Conservation (phyloP, 2,888 invertebrate species). For the Archaeoteleia sp. region DNA sequence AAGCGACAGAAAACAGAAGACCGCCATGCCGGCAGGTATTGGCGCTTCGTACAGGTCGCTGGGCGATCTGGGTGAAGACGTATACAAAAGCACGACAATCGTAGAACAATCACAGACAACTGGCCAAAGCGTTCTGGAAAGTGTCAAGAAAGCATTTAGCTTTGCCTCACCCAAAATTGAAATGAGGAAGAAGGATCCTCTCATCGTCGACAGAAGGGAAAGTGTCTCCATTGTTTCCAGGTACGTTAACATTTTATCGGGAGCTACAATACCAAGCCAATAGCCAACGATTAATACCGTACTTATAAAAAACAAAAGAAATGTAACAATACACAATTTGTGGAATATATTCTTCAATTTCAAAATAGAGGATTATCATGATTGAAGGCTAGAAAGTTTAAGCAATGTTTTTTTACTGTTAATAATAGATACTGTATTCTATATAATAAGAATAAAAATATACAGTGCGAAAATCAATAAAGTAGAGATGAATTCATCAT, state of each 20-base stretch:
- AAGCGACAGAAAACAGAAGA: slow-evolving; percentile 27
- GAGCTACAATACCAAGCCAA: slow-evolving; percentile 9
- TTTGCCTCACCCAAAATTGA: slow-evolving; percentile 75
- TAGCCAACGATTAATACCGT: too few relatives aligned
- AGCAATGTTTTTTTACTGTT: too few relatives aligned
- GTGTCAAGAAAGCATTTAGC: slow-evolving; percentile 79
- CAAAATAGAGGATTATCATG: too few relatives aligned
- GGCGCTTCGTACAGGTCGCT: slow-evolving; percentile 81
- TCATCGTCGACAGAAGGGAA: slow-evolving; percentile 72
- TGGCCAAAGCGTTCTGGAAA: slow-evolving; percentile 77
- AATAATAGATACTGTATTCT: too few relatives aligned
- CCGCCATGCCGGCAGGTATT: slow-evolving; percentile 80
- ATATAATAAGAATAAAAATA: too few relatives aligned
- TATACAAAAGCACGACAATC: slow-evolving; percentile 80
- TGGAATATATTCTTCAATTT: too few relatives aligned
- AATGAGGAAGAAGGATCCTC: slow-evolving; percentile 71
- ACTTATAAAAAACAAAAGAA: too few relatives aligned
- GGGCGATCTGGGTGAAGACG: slow-evolving; percentile 77
- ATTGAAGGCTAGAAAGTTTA: too few relatives aligned
- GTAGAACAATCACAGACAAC: slow-evolving; percentile 77
- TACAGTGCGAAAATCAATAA: too few relatives aligned
- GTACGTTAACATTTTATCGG: slow-evolving; percentile 59
- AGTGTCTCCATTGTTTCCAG: slow-evolving; percentile 73
- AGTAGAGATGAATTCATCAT: too few relatives aligned
- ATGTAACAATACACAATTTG: not conserved